phyloP scores from a whole-genome alignment of 2,797 vertebrate species.

The Coracias cyanogaster region DNA sequence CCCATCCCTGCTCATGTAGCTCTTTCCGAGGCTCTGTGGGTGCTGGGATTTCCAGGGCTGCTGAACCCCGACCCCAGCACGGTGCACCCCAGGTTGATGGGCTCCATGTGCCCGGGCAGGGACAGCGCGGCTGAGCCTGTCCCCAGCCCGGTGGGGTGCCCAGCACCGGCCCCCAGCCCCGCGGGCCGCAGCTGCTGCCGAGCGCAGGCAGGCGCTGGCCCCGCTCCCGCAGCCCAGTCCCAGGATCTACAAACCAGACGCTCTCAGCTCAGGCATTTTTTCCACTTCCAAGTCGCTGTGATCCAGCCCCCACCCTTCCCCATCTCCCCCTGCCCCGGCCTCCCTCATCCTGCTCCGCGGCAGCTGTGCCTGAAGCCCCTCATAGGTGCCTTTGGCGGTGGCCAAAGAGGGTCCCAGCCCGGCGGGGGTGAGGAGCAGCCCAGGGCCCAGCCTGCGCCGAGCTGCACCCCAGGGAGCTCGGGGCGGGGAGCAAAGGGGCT shows the following conservation, averaged over 20 bases:
- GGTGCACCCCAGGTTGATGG: not conserved
- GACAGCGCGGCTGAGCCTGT: fast-evolving
- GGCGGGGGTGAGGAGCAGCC: not conserved
- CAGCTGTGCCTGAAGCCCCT: fast-evolving
- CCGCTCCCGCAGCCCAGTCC: not conserved
- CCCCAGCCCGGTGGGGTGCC: fast-evolving
- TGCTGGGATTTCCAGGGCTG: not conserved
- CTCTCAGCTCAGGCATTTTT: not conserved
- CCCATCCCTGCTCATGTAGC: not conserved
- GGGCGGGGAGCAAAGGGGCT: not conserved
- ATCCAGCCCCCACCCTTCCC: not conserved
- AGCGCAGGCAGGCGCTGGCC: not conserved
- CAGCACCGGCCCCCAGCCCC: not conserved
- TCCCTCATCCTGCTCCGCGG: not conserved
- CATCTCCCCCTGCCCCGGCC: not conserved
- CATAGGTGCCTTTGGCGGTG: not conserved
- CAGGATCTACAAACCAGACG: not conserved
- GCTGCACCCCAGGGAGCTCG: not conserved
- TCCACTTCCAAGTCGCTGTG: not conserved
- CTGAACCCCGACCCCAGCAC: not conserved
- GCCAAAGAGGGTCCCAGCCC: not conserved
- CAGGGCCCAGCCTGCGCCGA: not conserved
- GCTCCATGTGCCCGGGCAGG: not conserved
- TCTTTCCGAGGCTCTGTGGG: not conserved
- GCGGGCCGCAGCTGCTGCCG: not conserved